Conservation (phyloP, 2,888 invertebrate genomes). For the Oligia strigilis region DNA sequence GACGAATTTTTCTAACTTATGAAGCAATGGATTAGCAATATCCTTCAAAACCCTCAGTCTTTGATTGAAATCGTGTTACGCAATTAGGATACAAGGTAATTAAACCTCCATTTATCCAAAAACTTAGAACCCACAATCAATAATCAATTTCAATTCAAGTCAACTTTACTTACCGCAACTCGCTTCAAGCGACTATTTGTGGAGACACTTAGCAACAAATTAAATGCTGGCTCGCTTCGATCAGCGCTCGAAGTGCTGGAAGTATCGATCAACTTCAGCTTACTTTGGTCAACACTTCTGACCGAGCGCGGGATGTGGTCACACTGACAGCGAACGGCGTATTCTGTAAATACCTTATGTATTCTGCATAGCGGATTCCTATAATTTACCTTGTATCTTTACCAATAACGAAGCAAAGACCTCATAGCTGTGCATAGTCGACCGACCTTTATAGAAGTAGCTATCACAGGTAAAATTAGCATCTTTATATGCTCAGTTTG, state of each 20-base stretch:
- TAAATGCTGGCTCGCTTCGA: conserved; percentile 46
- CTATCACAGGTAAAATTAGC: too few relatives aligned
- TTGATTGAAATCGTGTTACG: too few relatives aligned
- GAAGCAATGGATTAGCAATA: too few relatives aligned
- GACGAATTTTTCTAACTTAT: too few relatives aligned
- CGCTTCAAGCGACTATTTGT: conserved; percentile 29
- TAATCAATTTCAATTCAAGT: conserved; percentile 21
- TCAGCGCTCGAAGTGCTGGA: conserved; percentile 35
- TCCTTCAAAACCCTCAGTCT: too few relatives aligned
- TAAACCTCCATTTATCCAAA: neutral
- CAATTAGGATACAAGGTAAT: neutral
- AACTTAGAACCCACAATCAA: conserved; percentile 8
- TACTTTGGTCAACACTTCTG: conserved; percentile 53
- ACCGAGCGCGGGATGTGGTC: conserved; percentile 22
- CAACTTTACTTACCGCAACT: neutral
- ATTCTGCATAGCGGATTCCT: too few relatives aligned
- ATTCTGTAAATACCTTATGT: too few relatives aligned
- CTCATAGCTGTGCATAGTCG: too few relatives aligned
- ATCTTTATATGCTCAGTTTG: too few relatives aligned
- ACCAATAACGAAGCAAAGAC: too few relatives aligned
- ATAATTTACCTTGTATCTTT: too few relatives aligned
- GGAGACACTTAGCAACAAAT: conserved; percentile 52
- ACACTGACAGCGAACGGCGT: conserved; percentile 19
- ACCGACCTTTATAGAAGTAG: too few relatives aligned
- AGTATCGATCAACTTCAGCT: conserved; percentile 46